Conservation (phyloP, 2,113 vertebrate species). For the Climacteris rufus region DNA sequence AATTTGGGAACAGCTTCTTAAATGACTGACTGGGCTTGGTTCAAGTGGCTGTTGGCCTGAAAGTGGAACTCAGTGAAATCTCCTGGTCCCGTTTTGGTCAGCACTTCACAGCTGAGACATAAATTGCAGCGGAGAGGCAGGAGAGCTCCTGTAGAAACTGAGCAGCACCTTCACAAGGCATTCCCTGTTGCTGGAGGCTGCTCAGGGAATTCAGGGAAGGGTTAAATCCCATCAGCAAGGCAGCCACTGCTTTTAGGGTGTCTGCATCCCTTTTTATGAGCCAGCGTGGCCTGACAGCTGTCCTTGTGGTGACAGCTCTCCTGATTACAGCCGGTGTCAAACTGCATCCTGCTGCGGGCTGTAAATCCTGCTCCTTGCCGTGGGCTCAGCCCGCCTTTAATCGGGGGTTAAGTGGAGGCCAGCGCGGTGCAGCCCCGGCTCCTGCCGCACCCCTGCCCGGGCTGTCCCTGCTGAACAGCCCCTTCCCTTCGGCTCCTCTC, state of each 20-base stretch:
- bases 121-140: background rate
- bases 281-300: slow-evolving; percentile 71
- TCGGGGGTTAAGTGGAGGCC: slow-evolving; percentile 71
- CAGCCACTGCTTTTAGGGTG: slow-evolving; percentile 53
- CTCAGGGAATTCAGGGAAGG: background rate
- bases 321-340: slow-evolving; percentile 76
- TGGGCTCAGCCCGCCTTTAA: slow-evolving; percentile 66
- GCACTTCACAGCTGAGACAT: rapidly evolving
- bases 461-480: slow-evolving; percentile 40
- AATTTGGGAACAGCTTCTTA: background rate
- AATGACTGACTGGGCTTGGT: background rate
- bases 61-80: background rate
- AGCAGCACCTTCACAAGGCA: background rate
- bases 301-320: slow-evolving; percentile 78
- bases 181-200: background rate
- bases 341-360: slow-evolving; percentile 66
- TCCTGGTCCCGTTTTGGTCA: background rate
- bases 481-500: slow-evolving; percentile 4
- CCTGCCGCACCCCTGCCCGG: background rate
- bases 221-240: slow-evolving; percentile 37
- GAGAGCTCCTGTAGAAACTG: background rate
- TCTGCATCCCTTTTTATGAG: slow-evolving; percentile 70
- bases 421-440: background rate
- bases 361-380: slow-evolving; percentile 77
- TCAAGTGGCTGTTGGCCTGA: background rate